Conservation (phyloP, 2,113 vertebrate genomes). For the Galemys pyrenaicus region DNA sequence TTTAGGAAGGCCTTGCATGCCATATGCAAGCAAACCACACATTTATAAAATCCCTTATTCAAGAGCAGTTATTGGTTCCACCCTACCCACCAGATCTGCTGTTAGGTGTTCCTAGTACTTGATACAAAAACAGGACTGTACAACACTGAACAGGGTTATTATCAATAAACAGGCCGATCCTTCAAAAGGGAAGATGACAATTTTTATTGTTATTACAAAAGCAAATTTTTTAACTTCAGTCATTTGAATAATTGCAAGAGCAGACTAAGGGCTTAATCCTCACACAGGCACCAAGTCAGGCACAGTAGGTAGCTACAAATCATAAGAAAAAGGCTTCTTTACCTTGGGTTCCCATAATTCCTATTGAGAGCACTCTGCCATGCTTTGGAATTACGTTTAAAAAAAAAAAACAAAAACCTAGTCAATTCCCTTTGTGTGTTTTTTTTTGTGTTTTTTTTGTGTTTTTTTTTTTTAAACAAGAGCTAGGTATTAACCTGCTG, state of each 20-base stretch:
- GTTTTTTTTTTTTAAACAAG: background rate
- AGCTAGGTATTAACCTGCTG: constrained; percentile 60
- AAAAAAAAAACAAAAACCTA: constrained; percentile 18
- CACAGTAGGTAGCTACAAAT: constrained; percentile 79
- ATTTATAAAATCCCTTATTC: background rate
- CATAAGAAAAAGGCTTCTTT: constrained; percentile 53
- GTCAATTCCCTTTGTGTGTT: constrained; percentile 4
- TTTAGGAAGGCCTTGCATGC: background rate
- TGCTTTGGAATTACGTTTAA: constrained; percentile 63
- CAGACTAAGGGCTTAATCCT: constrained; percentile 79
- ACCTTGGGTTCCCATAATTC: constrained; percentile 33
- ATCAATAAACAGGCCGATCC: constrained; percentile 65
- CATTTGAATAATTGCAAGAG: constrained; percentile 77
- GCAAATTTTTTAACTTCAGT: constrained; percentile 71
- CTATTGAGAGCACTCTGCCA: constrained; percentile 46
- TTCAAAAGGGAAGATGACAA: constrained; percentile 78
- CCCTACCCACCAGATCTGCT: background rate
- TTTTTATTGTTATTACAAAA: constrained; percentile 81
- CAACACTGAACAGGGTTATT: background rate
- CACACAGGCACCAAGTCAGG: constrained; percentile 80
- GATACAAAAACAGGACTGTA: constrained; percentile 29
- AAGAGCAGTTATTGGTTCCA: background rate
- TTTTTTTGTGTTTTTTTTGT: background rate
- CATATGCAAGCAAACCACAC: background rate
- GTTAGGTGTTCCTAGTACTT: background rate